Base-by-base conservation (phyloP, 2,797 vertebrate genomes). In the Rhadinocentrus ornatus region DNA sequence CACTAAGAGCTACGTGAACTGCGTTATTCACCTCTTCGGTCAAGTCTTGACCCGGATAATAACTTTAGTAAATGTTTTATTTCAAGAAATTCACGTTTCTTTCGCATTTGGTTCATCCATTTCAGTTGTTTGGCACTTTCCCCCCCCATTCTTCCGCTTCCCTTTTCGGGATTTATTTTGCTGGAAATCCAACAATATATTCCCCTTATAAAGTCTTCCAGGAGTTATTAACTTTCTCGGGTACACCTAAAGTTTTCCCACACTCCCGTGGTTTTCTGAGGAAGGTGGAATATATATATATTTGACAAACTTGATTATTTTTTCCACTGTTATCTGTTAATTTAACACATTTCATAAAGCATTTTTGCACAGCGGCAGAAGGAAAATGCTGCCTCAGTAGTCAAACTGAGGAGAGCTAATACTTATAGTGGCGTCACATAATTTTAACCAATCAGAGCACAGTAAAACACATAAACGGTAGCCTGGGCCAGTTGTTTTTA, bases 121-220 rank as follows among this genome's bases (percentile, higher is more conserved):
- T 63, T 37, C 8, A 29, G 20, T 2, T 20, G 4, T 29, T 44
- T 0, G 37, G 20, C 2, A 73, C 72, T 69, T 50, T 65, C 62
- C n/a, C 41, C 41, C 26, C 18, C 55, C 32, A 18, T 27, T 71
- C 82, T 78, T 90, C 85, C 83, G 78, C 89, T 90, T 89, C 77
- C 71, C 80, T 71, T 92, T 92, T 88, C 91, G 89, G 91, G 85
- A 52, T 88, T 88, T 86, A 80, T 80, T 84, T 52, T 70, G 39
- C n/a, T 52, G 12, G 0, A 0, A 0, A 0, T 1, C 0, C 1
- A 9, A 0, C 0, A 0, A 0, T 12, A 0, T 0, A 0, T 0
- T 0, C 59, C 82, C 86, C 20, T 0, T 2, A 0, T 0, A 0
- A 0, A 4, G 66, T 72, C 77, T 88, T 0, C 27, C 84, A 73